Evolutionary conservation across 2,113 vertebrate species (phyloP).

Genomic region (Heterochromis multidens): DNA sequence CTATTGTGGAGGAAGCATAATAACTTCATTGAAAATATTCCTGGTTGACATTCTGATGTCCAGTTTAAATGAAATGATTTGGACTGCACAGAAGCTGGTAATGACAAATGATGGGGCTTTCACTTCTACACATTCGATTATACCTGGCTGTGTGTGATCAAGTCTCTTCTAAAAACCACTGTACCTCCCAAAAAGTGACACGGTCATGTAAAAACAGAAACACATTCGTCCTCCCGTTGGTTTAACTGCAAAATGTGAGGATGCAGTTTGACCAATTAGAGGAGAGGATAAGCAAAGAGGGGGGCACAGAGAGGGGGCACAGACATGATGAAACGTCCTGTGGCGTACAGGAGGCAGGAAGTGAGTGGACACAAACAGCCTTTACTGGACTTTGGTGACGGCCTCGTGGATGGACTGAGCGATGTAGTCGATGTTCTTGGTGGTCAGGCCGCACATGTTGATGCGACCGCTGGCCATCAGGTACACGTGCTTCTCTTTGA

Average conservation of each 20-base stretch:
- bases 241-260: background rate
- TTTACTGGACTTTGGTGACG: conserved; percentile 87
- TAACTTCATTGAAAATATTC: background rate
- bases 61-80: background rate
- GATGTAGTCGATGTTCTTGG: conserved; percentile 94
- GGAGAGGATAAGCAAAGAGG: background rate
- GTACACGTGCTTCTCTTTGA: conserved; percentile 95
- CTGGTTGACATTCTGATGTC: background rate
- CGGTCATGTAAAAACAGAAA: conserved; percentile 2
- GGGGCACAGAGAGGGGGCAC: background rate
- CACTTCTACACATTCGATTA: background rate
- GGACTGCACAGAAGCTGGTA: background rate
- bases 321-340: conserved; percentile 10
- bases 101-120: background rate
- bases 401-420: conserved; percentile 95
- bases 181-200: conserved; percentile 4
- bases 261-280: conserved; percentile 16
- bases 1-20: background rate
- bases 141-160: background rate
- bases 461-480: conserved; percentile 96
- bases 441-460: conserved; percentile 97
- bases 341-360: background rate
- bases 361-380: background rate
- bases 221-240: background rate
- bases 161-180: conserved; percentile 18